phyloP scores from a whole-genome alignment of 1,140 invertebrate species.

The Nymphalis io region DNA sequence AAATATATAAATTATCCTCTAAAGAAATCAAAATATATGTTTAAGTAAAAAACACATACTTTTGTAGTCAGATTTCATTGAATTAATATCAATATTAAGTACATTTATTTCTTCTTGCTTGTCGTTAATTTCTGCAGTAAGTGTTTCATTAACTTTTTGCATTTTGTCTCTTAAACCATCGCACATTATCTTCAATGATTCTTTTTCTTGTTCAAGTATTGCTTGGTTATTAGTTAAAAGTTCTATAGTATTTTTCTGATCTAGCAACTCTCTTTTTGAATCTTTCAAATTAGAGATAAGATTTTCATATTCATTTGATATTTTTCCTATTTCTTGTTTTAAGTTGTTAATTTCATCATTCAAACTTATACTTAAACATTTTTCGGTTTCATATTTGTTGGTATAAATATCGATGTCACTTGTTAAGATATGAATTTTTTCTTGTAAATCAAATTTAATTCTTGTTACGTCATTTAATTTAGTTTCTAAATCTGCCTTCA shows the following conservation, averaged over 20 bases:
- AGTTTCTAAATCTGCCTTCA: slow-evolving; percentile 32
- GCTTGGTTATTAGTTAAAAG: slow-evolving; percentile 39
- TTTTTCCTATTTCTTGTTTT: slow-evolving; percentile 3
- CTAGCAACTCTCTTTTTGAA: slow-evolving; percentile 6
- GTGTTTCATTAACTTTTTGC: slow-evolving; percentile 11
- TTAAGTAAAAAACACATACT: slow-evolving; percentile 43
- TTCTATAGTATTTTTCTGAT: slow-evolving; percentile 10
- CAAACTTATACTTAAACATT: slow-evolving; percentile 18
- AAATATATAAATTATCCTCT: slow-evolving; percentile 12
- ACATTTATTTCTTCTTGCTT: slow-evolving; percentile 42
- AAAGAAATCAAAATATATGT: slow-evolving; percentile 24
- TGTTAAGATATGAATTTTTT: slow-evolving; percentile 23
- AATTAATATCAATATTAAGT: slow-evolving; percentile 32
- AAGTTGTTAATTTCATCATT: slow-evolving; percentile 24
- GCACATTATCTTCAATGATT: slow-evolving; percentile 3
- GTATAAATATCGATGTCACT: slow-evolving; percentile 21
- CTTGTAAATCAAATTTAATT: slow-evolving; percentile 23
- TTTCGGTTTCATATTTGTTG: slow-evolving; percentile 22
- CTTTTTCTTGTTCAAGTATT: slow-evolving; percentile 40
- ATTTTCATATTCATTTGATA: slow-evolving; percentile 17
- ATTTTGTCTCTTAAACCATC: slow-evolving; percentile 24
- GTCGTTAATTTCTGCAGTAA: slow-evolving; percentile 29
- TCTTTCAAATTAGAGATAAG: background rate
- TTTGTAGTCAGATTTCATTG: slow-evolving; percentile 44
- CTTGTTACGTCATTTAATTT: slow-evolving; percentile 30